Base-by-base conservation (phyloP, 1,140 invertebrate genomes). In the Metaphire vulgaris region DNA sequence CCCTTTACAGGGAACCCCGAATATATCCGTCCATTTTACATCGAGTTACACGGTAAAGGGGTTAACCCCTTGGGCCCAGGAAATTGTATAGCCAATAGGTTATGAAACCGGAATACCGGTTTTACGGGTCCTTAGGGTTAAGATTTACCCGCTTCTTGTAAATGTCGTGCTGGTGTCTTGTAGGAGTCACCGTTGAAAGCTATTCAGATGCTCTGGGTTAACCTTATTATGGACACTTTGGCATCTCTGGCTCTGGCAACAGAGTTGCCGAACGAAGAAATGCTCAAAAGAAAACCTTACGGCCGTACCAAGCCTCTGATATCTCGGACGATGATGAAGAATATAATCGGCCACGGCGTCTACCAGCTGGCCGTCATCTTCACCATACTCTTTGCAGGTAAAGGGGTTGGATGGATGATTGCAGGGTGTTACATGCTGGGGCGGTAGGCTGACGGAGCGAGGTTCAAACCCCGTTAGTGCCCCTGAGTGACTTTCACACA, bases 191-290 rank as follows among this genome's bases (percentile, higher is more conserved):
- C 87, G 14, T 76, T 89, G 14, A 81, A 95, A 91, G 96, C 96
- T 81, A 96, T 98, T 69, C 96, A 98, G 90, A 98, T 99, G 96
- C 90, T 99, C 81, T 99, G 96, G 96, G 96, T 99, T 73, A 99
- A 99, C 86, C 89, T 99, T 69, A 99, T 99, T 83, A 99, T 99
- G 96, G 96, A 99, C 89, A 99, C 96, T 30, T 88, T 99, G 74
- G 97, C 96, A 76, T 98, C 96, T 0, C 89, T 99, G 78, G 96
- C 96, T 70, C 89, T 99, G 81, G 96, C 96, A 75, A 99, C 96
- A 29, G 96, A 99, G 89, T 87, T 97, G 88, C 96, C 97, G 32
- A 98, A 95, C 12, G 89, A 92, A 15, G 94, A 96, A 86, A 89
- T 99, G 78, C 88, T 99, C 72, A 88, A 94, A 76, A 90, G 96